Evolutionary conservation across 1,140 invertebrate genomes (phyloP), one percentile per base, ranked within the genome.

Genomic region (Hetaerina americana): DNA sequence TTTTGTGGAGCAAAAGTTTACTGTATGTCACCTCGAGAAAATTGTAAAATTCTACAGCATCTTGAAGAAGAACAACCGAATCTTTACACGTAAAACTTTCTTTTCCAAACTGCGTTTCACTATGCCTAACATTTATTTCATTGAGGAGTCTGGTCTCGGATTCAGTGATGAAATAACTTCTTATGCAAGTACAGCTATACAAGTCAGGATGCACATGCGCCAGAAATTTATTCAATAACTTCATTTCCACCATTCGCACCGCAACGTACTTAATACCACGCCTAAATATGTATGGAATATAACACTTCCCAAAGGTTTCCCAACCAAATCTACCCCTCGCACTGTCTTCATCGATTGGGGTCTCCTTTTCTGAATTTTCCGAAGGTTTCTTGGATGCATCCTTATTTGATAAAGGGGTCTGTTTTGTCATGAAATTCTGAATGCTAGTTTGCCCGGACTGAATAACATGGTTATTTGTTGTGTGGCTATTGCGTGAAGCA

Each of bases 81-180:
- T 98, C 95, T 78, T 94, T 92, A 57, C 86, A 86, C 0, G 91
- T 93, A 79, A 97, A 98, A n/a, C 88, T 85, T 73, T 95, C 92
- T 66, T 90, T 87, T 0, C 95, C 95, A 81, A 93, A 98, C 76
- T 94, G 89, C 74, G 85, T 88, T 76, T 96, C 94, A 84, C 94
- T 96, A 78, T 98, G 96, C 80, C 90, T 91, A 28, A 87, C 83
- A 82, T 97, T 98, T 73, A 98, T 96, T 81, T 97, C 95, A 79
- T 95, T 96, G 26, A 97, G 85, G 18, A 97, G 83, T 73, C 92
- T 89, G 67, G 92, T 90, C 83, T 98, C 95, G 2, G 89, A 87
- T 74, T 94, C 91, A 5, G 94, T 97, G 71, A 97, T 95, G 79
- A 93, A 97, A 80, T 95, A 95, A 82, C 93, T 95, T 72, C 92